Evolutionary conservation across 2,797 vertebrate genomes (phyloP).

Genomic region (Smutsia gigantea): DNA sequence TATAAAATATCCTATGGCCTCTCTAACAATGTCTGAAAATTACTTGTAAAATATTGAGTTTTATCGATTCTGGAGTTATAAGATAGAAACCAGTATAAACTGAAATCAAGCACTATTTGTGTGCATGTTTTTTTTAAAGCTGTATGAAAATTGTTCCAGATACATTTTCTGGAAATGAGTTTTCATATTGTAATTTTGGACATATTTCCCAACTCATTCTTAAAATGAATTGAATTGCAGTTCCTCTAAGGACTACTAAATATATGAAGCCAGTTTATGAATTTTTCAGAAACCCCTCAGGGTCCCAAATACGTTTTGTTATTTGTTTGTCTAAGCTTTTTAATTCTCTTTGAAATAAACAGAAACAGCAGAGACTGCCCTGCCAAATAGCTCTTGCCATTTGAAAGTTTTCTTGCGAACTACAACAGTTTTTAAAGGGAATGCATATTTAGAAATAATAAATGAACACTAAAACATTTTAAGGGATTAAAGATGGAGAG

Average conservation of each 20-base stretch:
- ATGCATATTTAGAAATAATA: background rate
- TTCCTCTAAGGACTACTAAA: background rate
- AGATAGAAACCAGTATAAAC: background rate
- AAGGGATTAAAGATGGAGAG: background rate
- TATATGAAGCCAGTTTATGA: slow-evolving; percentile 4
- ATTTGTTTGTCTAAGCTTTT: slow-evolving; percentile 26
- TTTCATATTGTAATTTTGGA: background rate
- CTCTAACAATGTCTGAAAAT: background rate
- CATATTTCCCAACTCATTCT: background rate
- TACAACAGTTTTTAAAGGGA: background rate
- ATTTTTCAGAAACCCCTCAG: background rate
- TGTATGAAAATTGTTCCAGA: background rate
- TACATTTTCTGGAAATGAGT: background rate
- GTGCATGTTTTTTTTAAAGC: background rate
- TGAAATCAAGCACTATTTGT: background rate
- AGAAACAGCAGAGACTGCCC: background rate
- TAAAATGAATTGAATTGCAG: slow-evolving; percentile 10
- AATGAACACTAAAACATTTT: background rate
- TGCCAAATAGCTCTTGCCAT: background rate
- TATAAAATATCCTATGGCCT: background rate
- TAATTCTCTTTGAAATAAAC: slow-evolving; percentile 34
- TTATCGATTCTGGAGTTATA: background rate
- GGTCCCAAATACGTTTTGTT: background rate
- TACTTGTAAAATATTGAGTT: background rate
- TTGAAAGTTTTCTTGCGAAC: background rate